Conservation (phyloP, 2,888 invertebrate species). For the Drosophila kambysellisi region DNA sequence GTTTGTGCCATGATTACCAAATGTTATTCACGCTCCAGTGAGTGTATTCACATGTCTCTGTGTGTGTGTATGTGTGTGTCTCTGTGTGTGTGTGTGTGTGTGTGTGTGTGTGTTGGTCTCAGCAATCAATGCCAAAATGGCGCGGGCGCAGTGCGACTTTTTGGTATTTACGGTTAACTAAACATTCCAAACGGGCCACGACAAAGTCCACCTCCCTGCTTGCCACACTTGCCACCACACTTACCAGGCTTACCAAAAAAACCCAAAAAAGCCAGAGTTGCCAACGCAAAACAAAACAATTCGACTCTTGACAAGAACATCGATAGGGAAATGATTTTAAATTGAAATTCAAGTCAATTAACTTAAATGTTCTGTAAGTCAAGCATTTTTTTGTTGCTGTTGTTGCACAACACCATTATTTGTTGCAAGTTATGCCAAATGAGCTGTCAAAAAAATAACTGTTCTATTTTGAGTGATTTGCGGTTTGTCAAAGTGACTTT, state of each 20-base stretch:
- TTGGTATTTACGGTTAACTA: conserved; percentile 76
- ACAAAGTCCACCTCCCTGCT: conserved; percentile 48
- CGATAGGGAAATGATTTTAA: neutral
- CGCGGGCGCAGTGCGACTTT: conserved; percentile 74
- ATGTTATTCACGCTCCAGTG: conserved; percentile 82
- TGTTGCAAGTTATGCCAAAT: conserved; percentile 19
- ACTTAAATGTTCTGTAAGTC: conserved; percentile 1
- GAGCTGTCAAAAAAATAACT: neutral
- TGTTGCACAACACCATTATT: conserved; percentile 29
- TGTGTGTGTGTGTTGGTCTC: conserved; percentile 45
- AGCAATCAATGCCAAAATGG: conserved; percentile 77
- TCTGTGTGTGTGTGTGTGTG: conserved; percentile 18
- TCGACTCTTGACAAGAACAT: neutral
- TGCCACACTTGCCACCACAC: neutral
- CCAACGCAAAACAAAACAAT: neutral
- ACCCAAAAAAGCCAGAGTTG: conserved; percentile 16
- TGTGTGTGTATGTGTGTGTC: conserved; percentile 16
- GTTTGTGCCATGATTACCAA: conserved; percentile 84
- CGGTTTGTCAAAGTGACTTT: conserved; percentile 1
- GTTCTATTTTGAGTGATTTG: conserved; percentile 5
- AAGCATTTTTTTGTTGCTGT: neutral
- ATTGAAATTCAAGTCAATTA: conserved; percentile 5
- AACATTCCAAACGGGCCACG: conserved; percentile 71
- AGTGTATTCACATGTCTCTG: conserved; percentile 58
- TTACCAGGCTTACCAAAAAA: conserved; percentile 2